These are phyloP conservation scores for Lasiurus cinereus DNA, from an alignment of 2,113 vertebrate genomes.

Conservation along the genomic window DNA sequence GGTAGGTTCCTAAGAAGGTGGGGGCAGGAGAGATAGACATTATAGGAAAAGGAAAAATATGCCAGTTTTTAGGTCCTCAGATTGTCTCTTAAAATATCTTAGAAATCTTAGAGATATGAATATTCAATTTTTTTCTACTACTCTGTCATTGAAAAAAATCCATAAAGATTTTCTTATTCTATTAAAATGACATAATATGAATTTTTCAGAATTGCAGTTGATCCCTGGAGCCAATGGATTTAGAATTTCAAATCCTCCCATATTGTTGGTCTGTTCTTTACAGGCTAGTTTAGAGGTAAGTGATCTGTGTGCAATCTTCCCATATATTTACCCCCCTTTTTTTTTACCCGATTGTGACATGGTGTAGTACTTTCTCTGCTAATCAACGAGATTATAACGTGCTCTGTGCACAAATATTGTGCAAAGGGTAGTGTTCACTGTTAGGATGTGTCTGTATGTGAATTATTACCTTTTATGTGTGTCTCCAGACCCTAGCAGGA, in stretches of 20 bases:
- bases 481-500: not conserved
- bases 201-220: constrained; percentile 92
- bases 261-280: constrained; percentile 94
- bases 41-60: not conserved
- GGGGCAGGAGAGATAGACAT: too few species aligned
- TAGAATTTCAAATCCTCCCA: constrained; percentile 96
- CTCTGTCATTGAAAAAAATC: not conserved
- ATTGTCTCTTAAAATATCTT: not conserved
- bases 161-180: not conserved
- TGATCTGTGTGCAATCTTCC: not conserved
- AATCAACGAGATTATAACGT: not conserved
- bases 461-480: not conserved
- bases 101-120: not conserved
- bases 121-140: not conserved
- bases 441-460: not conserved
- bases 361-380: not conserved
- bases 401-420: not conserved
- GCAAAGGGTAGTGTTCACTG: not conserved
- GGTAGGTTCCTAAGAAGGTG: not conserved
- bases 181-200: constrained; percentile 51
- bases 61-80: not conserved
- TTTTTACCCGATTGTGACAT: not conserved
- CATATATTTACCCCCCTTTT: not conserved
- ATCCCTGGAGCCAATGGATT: constrained; percentile 94
- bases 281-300: constrained; percentile 97